Base-by-base conservation (phyloP, 2,888 invertebrate species). In the Galerucella calmariensis region DNA sequence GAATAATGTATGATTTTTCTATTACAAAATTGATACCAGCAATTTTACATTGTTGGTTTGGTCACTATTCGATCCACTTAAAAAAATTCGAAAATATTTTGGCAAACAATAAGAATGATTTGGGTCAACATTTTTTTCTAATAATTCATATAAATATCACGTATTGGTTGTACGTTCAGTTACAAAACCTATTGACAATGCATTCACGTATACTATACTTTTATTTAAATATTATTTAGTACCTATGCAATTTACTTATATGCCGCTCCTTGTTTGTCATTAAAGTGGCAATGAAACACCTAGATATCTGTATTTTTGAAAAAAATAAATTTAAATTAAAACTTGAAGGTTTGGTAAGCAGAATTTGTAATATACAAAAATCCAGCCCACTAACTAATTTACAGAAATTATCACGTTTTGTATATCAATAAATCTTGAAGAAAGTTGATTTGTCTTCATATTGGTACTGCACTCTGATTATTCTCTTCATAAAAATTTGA, bases 191-290 rank as follows among this genome's bases (percentile, higher is more conserved):
- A 56, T 20, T 11, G 20, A 10, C 20, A 20, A 20, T n/a, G 5
- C 8, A 53, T 53, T 53, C 53, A 53, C 20, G 16, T 56, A 20
- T 56, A 20, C 56, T 56, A 11, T 56, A 20, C 8, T 16, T 10
- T 16, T 8, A 56, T 56, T 56, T 20, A 10, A 56, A 16, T 56
- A 16, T n/a, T 53, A 53, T 53, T 53, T 48, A 48, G 48, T 48
- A 12, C 48, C 14, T 48, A 14, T 48, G 48, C 48, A 44, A 63
- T 10, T 65, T 35, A 10, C 65, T 65, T 27, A 65, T 46, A 24
- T 16, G 20, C 51, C 51, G 20, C 66, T 44, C 56, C 71, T 72
- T 61, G 20, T 62, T 56, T 66, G 48, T 48, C 27, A 53, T 9
- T 51, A 14, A n/a, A 62, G 10, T 20, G 20, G 44, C 44, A 63